These are phyloP conservation scores for Dermatemys mawii DNA, from an alignment of 2,113 vertebrate species.

Conservation along the genomic window DNA sequence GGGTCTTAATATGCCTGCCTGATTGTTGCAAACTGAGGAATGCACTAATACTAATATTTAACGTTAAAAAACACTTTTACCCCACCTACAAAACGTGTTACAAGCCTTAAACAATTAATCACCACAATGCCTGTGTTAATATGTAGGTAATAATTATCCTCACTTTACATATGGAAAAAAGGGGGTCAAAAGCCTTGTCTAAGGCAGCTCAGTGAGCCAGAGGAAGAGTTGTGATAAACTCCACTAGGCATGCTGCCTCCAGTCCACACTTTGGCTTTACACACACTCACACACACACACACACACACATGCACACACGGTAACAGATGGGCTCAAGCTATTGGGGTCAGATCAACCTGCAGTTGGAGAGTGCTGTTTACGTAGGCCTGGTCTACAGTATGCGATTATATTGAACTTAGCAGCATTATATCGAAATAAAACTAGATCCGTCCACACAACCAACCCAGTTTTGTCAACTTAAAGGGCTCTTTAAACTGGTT, in stretches of 20 bases:
- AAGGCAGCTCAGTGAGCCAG: not conserved
- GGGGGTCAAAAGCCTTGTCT: not conserved
- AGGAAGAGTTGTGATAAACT: fast-evolving
- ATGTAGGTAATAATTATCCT: not conserved
- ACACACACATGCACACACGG: not conserved
- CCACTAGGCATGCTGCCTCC: not conserved
- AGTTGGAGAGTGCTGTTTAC: not conserved
- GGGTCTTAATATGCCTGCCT: not conserved
- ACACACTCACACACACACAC: no score
- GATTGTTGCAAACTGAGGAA: not conserved
- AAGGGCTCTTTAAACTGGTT: no score
- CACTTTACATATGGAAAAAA: not conserved
- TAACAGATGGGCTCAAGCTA: not conserved
- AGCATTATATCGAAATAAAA: no score
- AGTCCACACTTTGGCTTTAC: not conserved
- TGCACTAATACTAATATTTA: not conserved
- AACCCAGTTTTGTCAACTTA: no score
- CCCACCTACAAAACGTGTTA: not conserved
- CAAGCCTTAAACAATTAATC: not conserved
- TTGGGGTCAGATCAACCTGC: not conserved
- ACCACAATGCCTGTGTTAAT: not conserved
- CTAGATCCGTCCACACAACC: no score
- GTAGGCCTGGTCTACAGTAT: no score
- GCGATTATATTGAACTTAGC: no score
- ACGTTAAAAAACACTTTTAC: not conserved